A percentile compares a stretch with the other conserved stretches of the same genome.
phyloP scores from a whole-genome alignment of 2,797 vertebrate species.

The Micrastur ruficollis region DNA sequence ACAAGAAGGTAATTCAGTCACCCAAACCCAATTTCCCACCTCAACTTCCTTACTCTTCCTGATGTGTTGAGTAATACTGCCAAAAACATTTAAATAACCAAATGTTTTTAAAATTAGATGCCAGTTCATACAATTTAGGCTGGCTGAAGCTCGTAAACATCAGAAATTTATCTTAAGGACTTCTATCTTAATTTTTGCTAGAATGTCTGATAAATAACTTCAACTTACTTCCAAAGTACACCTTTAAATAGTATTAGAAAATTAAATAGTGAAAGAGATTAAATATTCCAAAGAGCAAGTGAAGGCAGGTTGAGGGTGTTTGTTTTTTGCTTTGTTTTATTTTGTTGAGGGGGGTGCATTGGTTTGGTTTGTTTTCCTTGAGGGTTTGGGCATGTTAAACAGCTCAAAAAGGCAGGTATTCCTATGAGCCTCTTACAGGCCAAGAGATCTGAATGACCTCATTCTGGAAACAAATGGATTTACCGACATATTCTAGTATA shows the following conservation, averaged over 20 bases:
- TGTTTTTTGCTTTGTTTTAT: no score
- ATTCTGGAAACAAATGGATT: background rate
- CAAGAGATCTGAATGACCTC: background rate
- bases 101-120: background rate
- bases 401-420: background rate
- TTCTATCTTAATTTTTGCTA: background rate
- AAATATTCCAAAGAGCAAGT: background rate
- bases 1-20: background rate
- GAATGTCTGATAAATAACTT: background rate
- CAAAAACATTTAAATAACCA: background rate
- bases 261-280: background rate
- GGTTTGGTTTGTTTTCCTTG: background rate
- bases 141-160: background rate
- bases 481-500: background rate
- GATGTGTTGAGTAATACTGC: background rate
- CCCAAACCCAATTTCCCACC: background rate
- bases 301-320: background rate
- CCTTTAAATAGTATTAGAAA: background rate
- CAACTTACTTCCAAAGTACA: background rate
- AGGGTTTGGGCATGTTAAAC: fast-evolving
- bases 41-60: background rate
- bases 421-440: background rate
- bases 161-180: background rate
- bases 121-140: background rate
- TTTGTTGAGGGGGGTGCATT: fast-evolving